Evolutionary conservation across 2,797 vertebrate genomes (phyloP), one percentile per base, ranked within the genome.

Genomic region (Fistularia commersonii): DNA sequence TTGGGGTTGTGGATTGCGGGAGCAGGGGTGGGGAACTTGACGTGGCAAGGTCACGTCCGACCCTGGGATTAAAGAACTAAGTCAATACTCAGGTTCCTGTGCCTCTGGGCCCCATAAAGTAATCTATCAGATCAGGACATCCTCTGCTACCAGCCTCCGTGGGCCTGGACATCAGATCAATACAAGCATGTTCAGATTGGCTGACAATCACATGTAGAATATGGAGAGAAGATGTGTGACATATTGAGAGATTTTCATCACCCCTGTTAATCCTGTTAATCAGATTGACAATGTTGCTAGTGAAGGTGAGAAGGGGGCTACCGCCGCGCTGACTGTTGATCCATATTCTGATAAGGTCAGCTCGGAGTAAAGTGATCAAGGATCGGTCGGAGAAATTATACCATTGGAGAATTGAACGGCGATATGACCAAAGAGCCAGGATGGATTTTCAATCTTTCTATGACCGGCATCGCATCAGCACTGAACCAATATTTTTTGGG

Each of bases 41-140:
- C 84, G 81, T 14, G 57, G 82, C 84, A 89, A 90, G 89, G 89
- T 90, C 89, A 90, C 64, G 81, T 82, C 76, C 80, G 85, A 85
- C 80, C 76, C 71, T 76, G 87, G 88, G 86, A 90, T 89, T 90
- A 89, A 83, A 85, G 77, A 81, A 76, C 66, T 81, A 69, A 77
- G 74, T 90, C 88, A 81, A 89, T 88, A 88, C 80, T 66, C 75
- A 82, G 84, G 86, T 87, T 87, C 78, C 80, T 82, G 82, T 59
- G 80, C 87, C 82, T 85, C 76, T 85, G 86, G 80, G 83, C 81
- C 82, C 87, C 77, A 83, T 84, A 86, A 82, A 84, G 87, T 89
- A 88, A 90, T 90, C 89, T 86, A 90, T 90, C 87, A 89, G 87
- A 90, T 89, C 88, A 87, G 84, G 87, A 89, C 87, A 89, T 89